These are phyloP conservation scores for Nematolebias whitei DNA, from an alignment of 2,113 vertebrate genomes.

Conservation along the genomic window DNA sequence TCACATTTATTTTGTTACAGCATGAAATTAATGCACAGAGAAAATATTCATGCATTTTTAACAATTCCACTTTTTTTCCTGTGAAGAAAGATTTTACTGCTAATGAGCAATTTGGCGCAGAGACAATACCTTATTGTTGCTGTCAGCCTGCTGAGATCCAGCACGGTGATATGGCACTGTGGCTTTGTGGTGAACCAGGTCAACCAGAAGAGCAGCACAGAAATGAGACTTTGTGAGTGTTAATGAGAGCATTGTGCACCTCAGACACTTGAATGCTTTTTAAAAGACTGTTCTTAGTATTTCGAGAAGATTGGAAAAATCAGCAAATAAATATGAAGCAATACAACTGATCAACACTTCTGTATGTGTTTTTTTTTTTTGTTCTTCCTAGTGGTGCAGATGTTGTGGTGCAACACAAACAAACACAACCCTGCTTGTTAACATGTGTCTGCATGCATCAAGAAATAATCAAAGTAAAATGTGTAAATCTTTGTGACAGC, in stretches of 20 bases:
- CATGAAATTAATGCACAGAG: slow-evolving; percentile 16
- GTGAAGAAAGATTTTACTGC: slow-evolving; percentile 30
- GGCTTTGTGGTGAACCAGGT: slow-evolving; percentile 34
- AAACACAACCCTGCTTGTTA: slow-evolving; percentile 14
- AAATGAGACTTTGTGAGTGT: slow-evolving; percentile 19
- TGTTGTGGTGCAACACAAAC: slow-evolving; percentile 14
- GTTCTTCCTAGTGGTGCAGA: slow-evolving; percentile 6
- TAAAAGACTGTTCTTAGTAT: background rate
- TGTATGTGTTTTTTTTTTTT: slow-evolving; percentile 6
- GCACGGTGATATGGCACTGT: slow-evolving; percentile 5
- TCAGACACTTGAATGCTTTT: background rate
- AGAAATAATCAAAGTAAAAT: slow-evolving; percentile 19
- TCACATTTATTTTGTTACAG: slow-evolving; percentile 25
- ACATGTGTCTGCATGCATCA: slow-evolving; percentile 17
- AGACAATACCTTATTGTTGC: slow-evolving; percentile 50
- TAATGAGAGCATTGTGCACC: slow-evolving; percentile 26
- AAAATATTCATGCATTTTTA: slow-evolving; percentile 26
- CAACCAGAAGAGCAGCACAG: slow-evolving; percentile 28
- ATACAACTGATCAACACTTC: slow-evolving; percentile 27
- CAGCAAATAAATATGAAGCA: slow-evolving; percentile 1
- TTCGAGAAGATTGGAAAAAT: slow-evolving; percentile 8
- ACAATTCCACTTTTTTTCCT: slow-evolving; percentile 1
- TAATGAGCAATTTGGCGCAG: slow-evolving; percentile 60
- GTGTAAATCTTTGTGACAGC: slow-evolving; percentile 10
- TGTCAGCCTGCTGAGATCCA: slow-evolving; percentile 31